Percentiles rank a stretch among this genome's conserved stretches.
phyloP scores from a whole-genome alignment of 2,113 vertebrate genomes.

The Sula dactylatra region DNA sequence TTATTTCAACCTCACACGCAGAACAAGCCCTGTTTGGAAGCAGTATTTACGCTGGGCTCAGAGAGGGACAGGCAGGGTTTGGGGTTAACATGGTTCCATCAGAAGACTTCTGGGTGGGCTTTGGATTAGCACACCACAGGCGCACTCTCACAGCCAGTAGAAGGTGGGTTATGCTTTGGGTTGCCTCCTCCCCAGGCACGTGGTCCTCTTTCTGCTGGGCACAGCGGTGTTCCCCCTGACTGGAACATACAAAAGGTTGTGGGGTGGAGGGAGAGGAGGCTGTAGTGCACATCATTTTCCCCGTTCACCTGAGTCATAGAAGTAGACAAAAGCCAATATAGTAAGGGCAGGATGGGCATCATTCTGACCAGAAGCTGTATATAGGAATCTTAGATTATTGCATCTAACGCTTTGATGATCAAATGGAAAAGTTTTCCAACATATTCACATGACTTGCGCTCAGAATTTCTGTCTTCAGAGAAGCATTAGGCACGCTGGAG shows the following conservation, averaged over 20 bases:
- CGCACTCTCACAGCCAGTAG: neutral
- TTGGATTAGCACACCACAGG: neutral
- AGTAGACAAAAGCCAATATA: neutral
- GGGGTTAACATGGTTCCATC: neutral
- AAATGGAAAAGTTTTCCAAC: neutral
- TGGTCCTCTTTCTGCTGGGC: neutral
- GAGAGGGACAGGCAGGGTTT: neutral
- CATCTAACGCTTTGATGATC: neutral
- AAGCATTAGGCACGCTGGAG: neutral
- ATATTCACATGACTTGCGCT: neutral
- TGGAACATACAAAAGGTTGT: neutral
- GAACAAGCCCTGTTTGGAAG: neutral
- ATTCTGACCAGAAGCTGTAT: neutral
- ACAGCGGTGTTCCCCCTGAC: neutral
- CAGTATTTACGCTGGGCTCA: neutral
- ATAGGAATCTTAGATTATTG: neutral
- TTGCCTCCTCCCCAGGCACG: neutral
- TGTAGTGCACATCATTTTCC: fast-evolving
- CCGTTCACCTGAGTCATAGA: neutral
- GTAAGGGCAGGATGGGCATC: neutral
- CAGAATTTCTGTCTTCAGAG: neutral
- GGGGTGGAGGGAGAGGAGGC: neutral
- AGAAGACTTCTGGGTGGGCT: neutral
- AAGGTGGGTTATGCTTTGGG: neutral
- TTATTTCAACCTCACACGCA: fast-evolving